Percentiles rank a stretch among this genome's conserved stretches.
phyloP scores from a whole-genome alignment of 2,888 invertebrate genomes.

The Polia nebulosa region DNA sequence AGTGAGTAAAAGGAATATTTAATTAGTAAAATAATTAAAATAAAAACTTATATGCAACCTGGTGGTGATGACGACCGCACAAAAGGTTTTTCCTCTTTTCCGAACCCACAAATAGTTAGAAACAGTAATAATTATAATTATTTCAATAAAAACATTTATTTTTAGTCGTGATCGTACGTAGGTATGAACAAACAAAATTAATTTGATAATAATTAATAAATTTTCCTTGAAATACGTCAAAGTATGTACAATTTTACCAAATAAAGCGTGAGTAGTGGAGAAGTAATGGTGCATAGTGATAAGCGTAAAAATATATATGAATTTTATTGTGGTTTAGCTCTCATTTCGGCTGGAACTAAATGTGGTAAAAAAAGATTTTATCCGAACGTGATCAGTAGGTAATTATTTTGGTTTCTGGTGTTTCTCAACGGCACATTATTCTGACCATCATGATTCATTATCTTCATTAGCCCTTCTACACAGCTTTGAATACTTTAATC shows the following conservation, averaged over 20 bases:
- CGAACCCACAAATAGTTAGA: constrained; percentile 4
- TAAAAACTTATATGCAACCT: no score
- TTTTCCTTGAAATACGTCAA: constrained; percentile 41
- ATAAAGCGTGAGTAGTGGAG: no score
- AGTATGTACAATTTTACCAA: constrained; percentile 16
- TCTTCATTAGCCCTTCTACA: no score
- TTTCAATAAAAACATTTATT: constrained; percentile 44
- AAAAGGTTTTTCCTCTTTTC: constrained; percentile 29
- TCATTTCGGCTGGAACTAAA: background rate
- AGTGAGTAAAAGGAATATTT: no score
- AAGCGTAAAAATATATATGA: background rate
- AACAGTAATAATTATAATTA: constrained; percentile 28
- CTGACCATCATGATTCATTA: no score
- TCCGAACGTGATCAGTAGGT: background rate
- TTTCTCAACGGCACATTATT: background rate
- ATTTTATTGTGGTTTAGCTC: background rate
- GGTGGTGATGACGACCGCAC: background rate
- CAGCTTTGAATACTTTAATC: no score
- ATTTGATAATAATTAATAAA: constrained; percentile 38
- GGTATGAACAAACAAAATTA: constrained; percentile 22
- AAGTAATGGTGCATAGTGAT: background rate
- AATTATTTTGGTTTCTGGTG: background rate
- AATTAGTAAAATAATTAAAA: background rate
- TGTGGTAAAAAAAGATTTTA: background rate
- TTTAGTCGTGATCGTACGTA: constrained; percentile 16